Conservation (phyloP, 2,888 invertebrate species). For the Deilephila elpenor region DNA sequence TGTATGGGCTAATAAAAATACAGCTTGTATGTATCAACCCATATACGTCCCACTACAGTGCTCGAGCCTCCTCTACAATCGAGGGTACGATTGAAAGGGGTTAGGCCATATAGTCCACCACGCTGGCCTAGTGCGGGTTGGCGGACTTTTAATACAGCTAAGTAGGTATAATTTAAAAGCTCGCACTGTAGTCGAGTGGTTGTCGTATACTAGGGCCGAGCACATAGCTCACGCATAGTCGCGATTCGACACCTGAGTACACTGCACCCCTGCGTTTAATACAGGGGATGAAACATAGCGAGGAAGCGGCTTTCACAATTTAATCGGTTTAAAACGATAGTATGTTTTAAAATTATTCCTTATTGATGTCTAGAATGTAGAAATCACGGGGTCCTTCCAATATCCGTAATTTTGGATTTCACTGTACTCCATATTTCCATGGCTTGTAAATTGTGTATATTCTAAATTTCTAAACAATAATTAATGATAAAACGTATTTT, state of each 20-base stretch:
- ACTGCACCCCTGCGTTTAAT: conserved; percentile 73
- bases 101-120: no score
- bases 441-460: no score
- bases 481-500: no score
- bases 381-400: not conserved
- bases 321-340: not conserved
- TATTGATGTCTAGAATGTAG: not conserved
- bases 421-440: no score
- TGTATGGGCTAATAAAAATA: no score
- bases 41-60: no score
- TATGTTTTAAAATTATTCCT: not conserved
- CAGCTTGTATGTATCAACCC: no score
- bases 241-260: conserved; percentile 83
- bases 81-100: no score
- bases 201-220: conserved; percentile 56
- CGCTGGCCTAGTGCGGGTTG: no score
- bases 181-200: conserved; percentile 45
- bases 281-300: conserved; percentile 56
- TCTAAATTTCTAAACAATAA: no score
- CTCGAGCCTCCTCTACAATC: no score
- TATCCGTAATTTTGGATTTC: no score
- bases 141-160: not conserved
- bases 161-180: conserved; percentile 10
- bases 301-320: conserved; percentile 52
- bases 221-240: conserved; percentile 65